Evolutionary conservation across 2,888 invertebrate genomes (phyloP).

Genomic region (Andrena bicolor): DNA sequence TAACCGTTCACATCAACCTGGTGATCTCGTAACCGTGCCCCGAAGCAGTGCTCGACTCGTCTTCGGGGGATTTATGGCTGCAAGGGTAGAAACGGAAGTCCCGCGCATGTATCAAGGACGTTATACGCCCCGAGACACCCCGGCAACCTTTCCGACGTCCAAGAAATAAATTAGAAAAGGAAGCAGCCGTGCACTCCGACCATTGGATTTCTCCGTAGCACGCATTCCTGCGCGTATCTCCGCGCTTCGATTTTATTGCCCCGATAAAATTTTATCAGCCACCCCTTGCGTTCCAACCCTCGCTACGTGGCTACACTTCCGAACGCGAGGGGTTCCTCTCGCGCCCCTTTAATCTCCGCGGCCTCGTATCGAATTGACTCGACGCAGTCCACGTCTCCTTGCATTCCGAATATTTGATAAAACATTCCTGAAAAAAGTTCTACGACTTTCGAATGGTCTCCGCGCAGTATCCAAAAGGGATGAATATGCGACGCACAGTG

Average conservation of each 20-base stretch:
- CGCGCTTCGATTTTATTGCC: slow-evolving; percentile 29
- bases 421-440: slow-evolving; percentile 19
- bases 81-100: slow-evolving; percentile 3
- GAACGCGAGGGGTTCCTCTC: background rate
- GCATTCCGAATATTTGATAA: slow-evolving; percentile 2
- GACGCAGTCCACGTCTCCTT: background rate
- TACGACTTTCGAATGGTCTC: background rate
- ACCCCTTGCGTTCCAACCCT: slow-evolving; percentile 13
- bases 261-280: slow-evolving; percentile 46
- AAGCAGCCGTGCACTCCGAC: slow-evolving; percentile 24
- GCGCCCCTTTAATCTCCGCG: slow-evolving; percentile 6
- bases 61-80: slow-evolving; percentile 6
- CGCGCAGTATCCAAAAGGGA: background rate
- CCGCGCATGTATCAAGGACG: background rate
- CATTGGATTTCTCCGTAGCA: slow-evolving; percentile 29
- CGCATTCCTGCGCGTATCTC: slow-evolving; percentile 28
- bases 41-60: background rate
- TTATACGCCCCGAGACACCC: background rate
- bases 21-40: background rate
- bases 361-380: background rate
- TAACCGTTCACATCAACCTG: background rate
- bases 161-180: slow-evolving; percentile 33
- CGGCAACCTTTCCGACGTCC: background rate
- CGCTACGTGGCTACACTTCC: slow-evolving; percentile 3
- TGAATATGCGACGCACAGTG: background rate